Conservation (phyloP, 2,113 vertebrate genomes). For the Agelaius tricolor region DNA sequence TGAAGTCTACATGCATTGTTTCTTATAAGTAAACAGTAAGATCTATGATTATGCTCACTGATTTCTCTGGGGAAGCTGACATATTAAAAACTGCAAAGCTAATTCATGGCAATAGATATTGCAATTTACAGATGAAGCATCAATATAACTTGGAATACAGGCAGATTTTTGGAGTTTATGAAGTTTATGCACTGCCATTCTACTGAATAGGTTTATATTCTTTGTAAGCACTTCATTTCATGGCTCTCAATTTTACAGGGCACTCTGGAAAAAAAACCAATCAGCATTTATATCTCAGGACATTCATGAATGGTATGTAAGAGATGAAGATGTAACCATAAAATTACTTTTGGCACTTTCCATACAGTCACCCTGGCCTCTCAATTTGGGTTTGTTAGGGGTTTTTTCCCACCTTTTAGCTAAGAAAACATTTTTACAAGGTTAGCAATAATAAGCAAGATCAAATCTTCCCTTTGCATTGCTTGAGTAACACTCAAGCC, state of each 20-base stretch:
- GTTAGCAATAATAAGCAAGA: neutral
- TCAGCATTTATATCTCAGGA: neutral
- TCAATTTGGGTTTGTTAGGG: neutral
- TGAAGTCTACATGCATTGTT: neutral
- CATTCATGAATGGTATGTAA: neutral
- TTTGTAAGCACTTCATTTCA: conserved; percentile 1
- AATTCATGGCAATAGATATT: neutral
- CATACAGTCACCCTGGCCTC: neutral
- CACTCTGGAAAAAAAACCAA: neutral
- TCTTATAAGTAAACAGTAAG: neutral
- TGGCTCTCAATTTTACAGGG: neutral
- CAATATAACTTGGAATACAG: neutral
- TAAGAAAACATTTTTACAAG: neutral
- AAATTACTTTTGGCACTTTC: neutral
- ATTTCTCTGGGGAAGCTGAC: neutral
- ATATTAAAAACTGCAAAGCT: neutral
- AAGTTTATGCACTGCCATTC: neutral
- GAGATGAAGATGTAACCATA: neutral
- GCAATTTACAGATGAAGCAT: neutral
- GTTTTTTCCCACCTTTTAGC: neutral
- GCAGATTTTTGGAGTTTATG: neutral
- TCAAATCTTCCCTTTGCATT: neutral
- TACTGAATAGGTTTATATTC: neutral
- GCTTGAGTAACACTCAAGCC: neutral
- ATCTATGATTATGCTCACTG: neutral